Percentiles rank a stretch among this genome's conserved stretches.
phyloP scores from a whole-genome alignment of 1,140 invertebrate species.

The Drosophila tsacasi region DNA sequence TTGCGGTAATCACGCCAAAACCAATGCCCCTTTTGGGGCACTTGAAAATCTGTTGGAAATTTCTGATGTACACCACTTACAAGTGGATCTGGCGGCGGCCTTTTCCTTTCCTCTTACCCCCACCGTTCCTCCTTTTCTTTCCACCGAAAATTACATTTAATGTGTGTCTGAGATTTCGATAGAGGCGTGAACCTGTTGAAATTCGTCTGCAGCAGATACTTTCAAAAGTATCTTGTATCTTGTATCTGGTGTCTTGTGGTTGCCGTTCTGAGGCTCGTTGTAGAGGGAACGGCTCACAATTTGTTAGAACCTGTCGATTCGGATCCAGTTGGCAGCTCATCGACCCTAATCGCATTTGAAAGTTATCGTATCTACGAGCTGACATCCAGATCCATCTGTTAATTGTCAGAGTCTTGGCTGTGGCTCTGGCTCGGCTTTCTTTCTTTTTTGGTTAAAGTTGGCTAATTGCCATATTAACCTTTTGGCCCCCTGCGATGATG shows the following conservation, averaged over 20 bases:
- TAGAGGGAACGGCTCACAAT: constrained; percentile 34
- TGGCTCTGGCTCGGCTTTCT: constrained; percentile 16
- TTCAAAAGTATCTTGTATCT: constrained; percentile 44
- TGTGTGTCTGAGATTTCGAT: constrained; percentile 63
- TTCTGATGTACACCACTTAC: constrained; percentile 74
- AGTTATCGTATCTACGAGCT: constrained; percentile 56
- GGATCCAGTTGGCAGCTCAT: constrained; percentile 53
- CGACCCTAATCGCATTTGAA: constrained; percentile 78
- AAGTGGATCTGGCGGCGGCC: constrained; percentile 46
- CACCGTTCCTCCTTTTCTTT: constrained; percentile 9
- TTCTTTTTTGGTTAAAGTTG: constrained; percentile 50
- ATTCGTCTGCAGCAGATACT: constrained; percentile 43
- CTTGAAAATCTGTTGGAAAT: constrained; percentile 77
- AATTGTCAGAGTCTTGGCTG: constrained; percentile 39
- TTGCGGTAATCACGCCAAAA: constrained; percentile 68
- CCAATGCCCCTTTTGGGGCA: constrained; percentile 22
- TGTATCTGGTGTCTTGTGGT: constrained; percentile 36
- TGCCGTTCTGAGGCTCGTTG: neutral
- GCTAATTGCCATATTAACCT: constrained; percentile 82
- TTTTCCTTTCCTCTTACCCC: constrained; percentile 22
- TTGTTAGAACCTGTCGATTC: constrained; percentile 73
- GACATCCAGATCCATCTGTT: constrained; percentile 26
- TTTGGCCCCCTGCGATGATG: constrained; percentile 53
- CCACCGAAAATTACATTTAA: constrained; percentile 70
- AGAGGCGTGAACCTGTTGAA: constrained; percentile 80